These are phyloP conservation scores for Pogonognathellus flavescens DNA, from an alignment of 1,140 invertebrate species.

Conservation along the genomic window DNA sequence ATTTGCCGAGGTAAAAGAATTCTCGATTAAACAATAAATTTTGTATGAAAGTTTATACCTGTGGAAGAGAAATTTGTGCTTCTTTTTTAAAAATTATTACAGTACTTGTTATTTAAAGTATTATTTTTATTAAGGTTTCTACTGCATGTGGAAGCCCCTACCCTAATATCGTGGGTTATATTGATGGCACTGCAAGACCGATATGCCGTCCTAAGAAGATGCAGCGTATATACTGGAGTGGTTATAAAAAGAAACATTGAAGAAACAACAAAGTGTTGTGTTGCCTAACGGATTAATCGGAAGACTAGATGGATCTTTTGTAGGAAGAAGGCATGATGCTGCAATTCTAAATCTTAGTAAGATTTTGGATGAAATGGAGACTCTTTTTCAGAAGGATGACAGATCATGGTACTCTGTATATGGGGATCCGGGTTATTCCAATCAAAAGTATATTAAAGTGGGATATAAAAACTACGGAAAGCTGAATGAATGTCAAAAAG, in stretches of 20 bases:
- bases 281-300: slow-evolving; percentile 56
- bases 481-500: neutral
- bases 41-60: too few species aligned
- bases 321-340: slow-evolving; percentile 55
- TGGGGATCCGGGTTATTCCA: slow-evolving; percentile 53
- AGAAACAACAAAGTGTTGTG: slow-evolving; percentile 52
- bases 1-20: slow-evolving; percentile 20
- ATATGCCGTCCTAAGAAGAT: slow-evolving; percentile 55
- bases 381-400: neutral
- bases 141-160: slow-evolving; percentile 6
- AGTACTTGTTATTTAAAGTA: neutral
- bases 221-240: slow-evolving; percentile 39
- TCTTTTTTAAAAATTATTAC: neutral
- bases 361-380: slow-evolving; percentile 21
- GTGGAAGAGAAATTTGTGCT: neutral
- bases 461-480: slow-evolving; percentile 44
- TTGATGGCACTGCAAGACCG: slow-evolving; percentile 57
- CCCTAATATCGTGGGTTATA: slow-evolving; percentile 53
- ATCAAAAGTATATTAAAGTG: slow-evolving; percentile 55
- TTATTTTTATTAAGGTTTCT: neutral
- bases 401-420: slow-evolving; percentile 21
- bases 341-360: slow-evolving; percentile 47
- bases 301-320: slow-evolving; percentile 50
- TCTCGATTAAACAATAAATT: slow-evolving; percentile 1
- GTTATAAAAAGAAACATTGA: slow-evolving; percentile 56